These are phyloP conservation scores for Pelecanoides urinatrix DNA, from an alignment of 2,113 vertebrate species.

Conservation along the genomic window DNA sequence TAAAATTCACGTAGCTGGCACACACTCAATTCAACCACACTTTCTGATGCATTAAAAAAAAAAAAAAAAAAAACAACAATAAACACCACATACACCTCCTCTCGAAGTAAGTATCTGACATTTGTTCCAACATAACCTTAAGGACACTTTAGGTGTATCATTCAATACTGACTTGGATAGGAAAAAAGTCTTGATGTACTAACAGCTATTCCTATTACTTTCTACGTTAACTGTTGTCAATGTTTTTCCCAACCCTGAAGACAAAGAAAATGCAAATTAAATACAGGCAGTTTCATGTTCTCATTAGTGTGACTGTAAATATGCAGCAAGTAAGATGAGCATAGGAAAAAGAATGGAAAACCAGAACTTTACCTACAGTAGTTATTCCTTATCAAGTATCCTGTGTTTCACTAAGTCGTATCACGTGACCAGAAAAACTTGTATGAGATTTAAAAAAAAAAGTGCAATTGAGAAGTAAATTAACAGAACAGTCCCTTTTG, in stretches of 20 bases:
- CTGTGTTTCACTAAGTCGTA: conserved; percentile 45
- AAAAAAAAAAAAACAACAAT: background rate
- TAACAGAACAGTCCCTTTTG: conserved; percentile 41
- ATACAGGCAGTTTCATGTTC: conserved; percentile 65
- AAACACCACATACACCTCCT: background rate
- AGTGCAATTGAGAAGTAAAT: conserved; percentile 49
- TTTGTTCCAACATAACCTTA: background rate
- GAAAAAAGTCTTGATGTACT: background rate
- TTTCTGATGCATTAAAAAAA: conserved; percentile 20
- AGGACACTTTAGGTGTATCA: background rate
- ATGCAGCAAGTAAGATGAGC: conserved; percentile 51
- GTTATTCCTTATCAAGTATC: conserved; percentile 46
- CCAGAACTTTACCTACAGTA: conserved; percentile 19
- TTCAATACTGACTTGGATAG: background rate
- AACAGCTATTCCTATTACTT: conserved; percentile 34
- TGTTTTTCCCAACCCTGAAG: conserved; percentile 45
- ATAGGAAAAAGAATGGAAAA: conserved; percentile 32
- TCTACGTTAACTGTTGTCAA: conserved; percentile 33
- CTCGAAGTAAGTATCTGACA: background rate
- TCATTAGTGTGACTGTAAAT: conserved; percentile 55
- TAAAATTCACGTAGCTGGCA: conserved; percentile 59
- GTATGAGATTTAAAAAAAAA: conserved; percentile 33
- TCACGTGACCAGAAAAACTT: conserved; percentile 70
- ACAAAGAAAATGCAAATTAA: conserved; percentile 76
- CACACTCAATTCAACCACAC: conserved; percentile 24